Evolutionary conservation across 2,888 invertebrate species (phyloP).

Genomic region (Dione juno): DNA sequence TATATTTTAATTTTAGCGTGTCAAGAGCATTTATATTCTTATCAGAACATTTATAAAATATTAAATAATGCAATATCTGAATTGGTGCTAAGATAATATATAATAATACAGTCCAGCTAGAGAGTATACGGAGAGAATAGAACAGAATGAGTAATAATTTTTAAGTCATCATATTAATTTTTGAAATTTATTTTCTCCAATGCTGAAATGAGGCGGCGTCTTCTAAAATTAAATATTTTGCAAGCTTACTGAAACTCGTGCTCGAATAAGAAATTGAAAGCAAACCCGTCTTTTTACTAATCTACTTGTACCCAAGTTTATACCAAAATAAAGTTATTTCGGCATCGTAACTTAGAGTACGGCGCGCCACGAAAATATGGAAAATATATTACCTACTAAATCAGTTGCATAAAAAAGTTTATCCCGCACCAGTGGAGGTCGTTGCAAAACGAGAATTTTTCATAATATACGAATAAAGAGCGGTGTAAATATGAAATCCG

Average conservation of each 20-base stretch:
- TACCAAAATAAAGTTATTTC: constrained; percentile 66
- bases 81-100: no score
- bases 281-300: constrained; percentile 22
- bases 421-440: constrained; percentile 51
- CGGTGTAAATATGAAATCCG: constrained; percentile 46
- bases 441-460: constrained; percentile 49
- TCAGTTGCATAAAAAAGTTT: constrained; percentile 54
- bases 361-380: constrained; percentile 52
- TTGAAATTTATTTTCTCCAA: neutral
- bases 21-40: no score
- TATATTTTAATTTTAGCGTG: no score
- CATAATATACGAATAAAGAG: constrained; percentile 48
- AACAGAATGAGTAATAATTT: no score
- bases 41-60: no score
- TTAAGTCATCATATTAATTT: no score
- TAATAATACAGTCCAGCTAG: no score
- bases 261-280: constrained; percentile 24
- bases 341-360: constrained; percentile 58
- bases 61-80: no score
- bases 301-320: constrained; percentile 51
- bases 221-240: constrained; percentile 2
- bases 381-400: constrained; percentile 58
- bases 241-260: neutral
- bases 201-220: neutral
- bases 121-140: no score